Conservation (phyloP, 1,140 invertebrate species). For the Zaprionus davidi region DNA sequence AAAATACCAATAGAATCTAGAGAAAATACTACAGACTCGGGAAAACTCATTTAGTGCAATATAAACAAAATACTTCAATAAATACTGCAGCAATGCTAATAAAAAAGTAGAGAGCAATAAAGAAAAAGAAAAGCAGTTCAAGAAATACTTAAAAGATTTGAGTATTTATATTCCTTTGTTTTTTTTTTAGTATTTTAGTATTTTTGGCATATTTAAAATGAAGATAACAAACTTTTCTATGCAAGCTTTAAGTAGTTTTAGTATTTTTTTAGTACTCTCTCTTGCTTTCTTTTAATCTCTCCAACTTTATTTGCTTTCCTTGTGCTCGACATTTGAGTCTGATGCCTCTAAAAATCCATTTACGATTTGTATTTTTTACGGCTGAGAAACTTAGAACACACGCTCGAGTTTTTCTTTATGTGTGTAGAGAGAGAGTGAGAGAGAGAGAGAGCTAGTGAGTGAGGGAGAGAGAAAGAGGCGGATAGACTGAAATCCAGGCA, state of each 20-base stretch:
- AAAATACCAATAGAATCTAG: background rate
- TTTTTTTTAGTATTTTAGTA: background rate
- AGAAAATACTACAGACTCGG: background rate
- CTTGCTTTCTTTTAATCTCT: background rate
- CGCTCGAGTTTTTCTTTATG: conserved; percentile 6
- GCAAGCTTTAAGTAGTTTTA: background rate
- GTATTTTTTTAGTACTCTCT: conserved; percentile 8
- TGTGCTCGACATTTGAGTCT: conserved; percentile 18
- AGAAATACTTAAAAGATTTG: background rate
- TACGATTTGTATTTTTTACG: conserved; percentile 24
- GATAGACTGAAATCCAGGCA: conserved; percentile 56
- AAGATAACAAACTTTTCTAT: background rate
- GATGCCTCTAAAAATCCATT: conserved; percentile 18
- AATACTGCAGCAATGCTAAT: background rate
- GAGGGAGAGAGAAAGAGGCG: background rate
- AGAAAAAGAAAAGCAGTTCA: background rate
- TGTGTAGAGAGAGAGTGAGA: background rate
- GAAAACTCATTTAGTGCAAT: background rate
- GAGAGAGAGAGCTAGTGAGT: background rate
- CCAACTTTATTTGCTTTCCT: background rate
- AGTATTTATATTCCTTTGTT: background rate
- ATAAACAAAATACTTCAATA: background rate
- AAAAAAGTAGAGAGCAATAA: background rate
- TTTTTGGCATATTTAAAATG: background rate
- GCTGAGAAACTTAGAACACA: conserved; percentile 8